phyloP scores from a whole-genome alignment of 2,888 invertebrate species.

The Eilema griseolum region DNA sequence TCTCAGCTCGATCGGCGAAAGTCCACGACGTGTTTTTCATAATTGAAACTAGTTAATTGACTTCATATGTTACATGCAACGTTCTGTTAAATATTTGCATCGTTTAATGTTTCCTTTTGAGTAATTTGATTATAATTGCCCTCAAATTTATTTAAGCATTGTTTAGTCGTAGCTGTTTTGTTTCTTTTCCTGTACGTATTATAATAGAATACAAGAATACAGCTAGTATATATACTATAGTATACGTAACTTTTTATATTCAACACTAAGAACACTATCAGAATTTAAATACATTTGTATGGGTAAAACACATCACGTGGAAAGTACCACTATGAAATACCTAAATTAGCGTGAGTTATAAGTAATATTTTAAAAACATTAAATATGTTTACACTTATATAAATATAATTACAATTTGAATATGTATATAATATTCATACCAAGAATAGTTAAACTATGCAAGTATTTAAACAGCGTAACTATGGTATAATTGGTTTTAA shows the following conservation, averaged over 20 bases:
- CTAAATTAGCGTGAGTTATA: background rate
- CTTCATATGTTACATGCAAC: conserved; percentile 22
- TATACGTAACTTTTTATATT: background rate
- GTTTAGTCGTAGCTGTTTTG: background rate
- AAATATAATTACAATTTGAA: background rate
- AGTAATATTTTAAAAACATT: background rate
- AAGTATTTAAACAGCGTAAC: conserved; percentile 14
- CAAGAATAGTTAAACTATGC: conserved; percentile 10
- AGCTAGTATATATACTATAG: too few species aligned
- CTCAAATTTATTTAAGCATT: background rate
- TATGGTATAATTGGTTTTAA: conserved; percentile 14
- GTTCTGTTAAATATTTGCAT: conserved; percentile 23
- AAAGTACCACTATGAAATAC: background rate
- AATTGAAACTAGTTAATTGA: conserved; percentile 38
- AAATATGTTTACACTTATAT: background rate
- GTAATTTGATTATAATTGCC: background rate
- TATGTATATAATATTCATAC: background rate
- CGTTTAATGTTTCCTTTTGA: background rate
- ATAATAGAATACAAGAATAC: background rate
- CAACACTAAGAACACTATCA: background rate
- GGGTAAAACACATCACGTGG: background rate
- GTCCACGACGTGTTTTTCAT: conserved; percentile 37
- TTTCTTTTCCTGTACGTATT: background rate
- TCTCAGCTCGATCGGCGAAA: conserved; percentile 38
- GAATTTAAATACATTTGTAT: background rate